Conservation (phyloP, 2,888 invertebrate genomes). For the Leptopilina myrica region DNA sequence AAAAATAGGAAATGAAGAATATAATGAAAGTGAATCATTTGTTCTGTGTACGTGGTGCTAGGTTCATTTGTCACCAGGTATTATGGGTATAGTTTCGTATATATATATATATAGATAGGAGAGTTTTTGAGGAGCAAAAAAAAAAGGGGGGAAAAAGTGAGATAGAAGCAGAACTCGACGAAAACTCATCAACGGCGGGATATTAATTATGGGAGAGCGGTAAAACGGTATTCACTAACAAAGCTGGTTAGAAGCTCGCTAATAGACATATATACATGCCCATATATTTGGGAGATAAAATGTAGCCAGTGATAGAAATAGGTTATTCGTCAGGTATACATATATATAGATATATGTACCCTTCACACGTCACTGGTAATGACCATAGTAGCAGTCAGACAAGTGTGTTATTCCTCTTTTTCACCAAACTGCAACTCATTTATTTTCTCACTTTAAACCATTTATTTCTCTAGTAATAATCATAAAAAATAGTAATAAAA, state of each 20-base stretch:
- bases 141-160: background rate
- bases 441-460: background rate
- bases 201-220: conserved; percentile 25
- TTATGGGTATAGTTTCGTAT: conserved; percentile 14
- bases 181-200: conserved; percentile 36
- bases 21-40: conserved; percentile 11
- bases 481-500: too few relatives aligned
- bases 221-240: conserved; percentile 23
- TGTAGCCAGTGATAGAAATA: conserved; percentile 32
- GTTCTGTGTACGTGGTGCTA: conserved; percentile 22
- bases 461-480: too few relatives aligned
- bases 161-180: conserved; percentile 8
- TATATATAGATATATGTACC: background rate
- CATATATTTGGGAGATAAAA: background rate
- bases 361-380: conserved; percentile 2
- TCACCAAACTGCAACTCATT: background rate
- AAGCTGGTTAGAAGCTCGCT: conserved; percentile 29
- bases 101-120: background rate
- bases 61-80: conserved; percentile 23
- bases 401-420: background rate
- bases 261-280: conserved; percentile 8
- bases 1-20: conserved; percentile 15
- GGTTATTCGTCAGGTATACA: conserved; percentile 18
- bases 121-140: background rate
- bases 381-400: conserved; percentile 7